phyloP scores from a whole-genome alignment of 2,888 invertebrate species.

The Aphidoletes aphidimyza region DNA sequence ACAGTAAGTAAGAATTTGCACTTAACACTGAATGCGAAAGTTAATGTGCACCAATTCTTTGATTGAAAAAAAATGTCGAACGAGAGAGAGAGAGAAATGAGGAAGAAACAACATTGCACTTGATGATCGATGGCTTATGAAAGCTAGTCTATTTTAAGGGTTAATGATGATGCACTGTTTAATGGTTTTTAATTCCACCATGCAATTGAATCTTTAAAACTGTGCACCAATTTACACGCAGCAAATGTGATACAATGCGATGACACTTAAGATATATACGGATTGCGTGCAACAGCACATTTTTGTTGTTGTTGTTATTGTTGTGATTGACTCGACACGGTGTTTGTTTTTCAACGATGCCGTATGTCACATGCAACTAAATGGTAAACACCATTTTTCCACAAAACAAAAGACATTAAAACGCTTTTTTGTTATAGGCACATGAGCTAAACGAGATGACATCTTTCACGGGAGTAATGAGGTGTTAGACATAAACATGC shows the following conservation, averaged over 20 bases:
- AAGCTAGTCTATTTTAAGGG: neutral
- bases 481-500: neutral
- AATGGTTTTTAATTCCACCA: neutral
- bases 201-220: neutral
- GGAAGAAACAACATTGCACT: neutral
- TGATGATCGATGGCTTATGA: conserved; percentile 15
- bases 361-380: neutral
- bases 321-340: too few species aligned
- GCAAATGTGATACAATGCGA: neutral
- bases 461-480: conserved; percentile 3
- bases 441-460: neutral
- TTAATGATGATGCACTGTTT: neutral
- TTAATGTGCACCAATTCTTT: conserved; percentile 2
- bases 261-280: neutral
- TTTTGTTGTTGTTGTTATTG: too few species aligned
- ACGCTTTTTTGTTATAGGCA: neutral
- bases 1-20: neutral
- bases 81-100: neutral
- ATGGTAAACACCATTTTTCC: neutral
- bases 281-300: conserved; percentile 47
- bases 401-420: neutral
- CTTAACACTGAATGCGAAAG: neutral
- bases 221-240: conserved; percentile 7
- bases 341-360: too few species aligned
- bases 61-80: neutral